Conservation (phyloP, 2,113 vertebrate genomes). For the Salvelinus fontinalis region DNA sequence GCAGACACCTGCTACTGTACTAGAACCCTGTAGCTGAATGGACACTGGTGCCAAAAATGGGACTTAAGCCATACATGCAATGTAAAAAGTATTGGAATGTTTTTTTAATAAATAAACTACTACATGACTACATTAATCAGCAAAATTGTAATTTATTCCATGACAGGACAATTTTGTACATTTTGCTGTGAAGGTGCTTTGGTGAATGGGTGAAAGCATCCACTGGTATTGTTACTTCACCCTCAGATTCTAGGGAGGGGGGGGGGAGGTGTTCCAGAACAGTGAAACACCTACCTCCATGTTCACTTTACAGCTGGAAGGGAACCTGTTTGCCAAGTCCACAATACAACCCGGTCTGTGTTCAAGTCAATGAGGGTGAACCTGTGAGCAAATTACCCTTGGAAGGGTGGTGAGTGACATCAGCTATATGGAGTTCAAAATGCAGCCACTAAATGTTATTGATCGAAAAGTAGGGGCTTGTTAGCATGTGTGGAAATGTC, state of each 20-base stretch:
- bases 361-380: neutral
- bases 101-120: constrained; percentile 12
- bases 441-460: neutral
- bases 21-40: neutral
- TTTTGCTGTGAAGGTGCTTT: too few relatives aligned
- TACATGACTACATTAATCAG: neutral
- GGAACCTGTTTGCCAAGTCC: constrained; percentile 35
- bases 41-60: constrained; percentile 7
- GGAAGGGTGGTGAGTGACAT: constrained; percentile 2
- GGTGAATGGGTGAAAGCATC: too few relatives aligned
- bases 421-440: neutral
- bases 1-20: neutral
- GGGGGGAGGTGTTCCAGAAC: neutral
- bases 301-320: neutral
- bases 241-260: neutral
- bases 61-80: constrained; percentile 16
- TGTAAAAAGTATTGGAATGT: constrained; percentile 7
- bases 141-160: neutral
- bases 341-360: too few relatives aligned
- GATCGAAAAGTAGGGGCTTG: neutral
- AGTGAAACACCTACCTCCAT: neutral
- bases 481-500: neutral
- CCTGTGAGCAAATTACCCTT: constrained; percentile 15
- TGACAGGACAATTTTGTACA: neutral
- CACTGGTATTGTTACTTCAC: too few relatives aligned